Evolutionary conservation across 2,113 vertebrate genomes (phyloP), one percentile per base, ranked within the genome.

Genomic region (Potamarius usumacintae): DNA sequence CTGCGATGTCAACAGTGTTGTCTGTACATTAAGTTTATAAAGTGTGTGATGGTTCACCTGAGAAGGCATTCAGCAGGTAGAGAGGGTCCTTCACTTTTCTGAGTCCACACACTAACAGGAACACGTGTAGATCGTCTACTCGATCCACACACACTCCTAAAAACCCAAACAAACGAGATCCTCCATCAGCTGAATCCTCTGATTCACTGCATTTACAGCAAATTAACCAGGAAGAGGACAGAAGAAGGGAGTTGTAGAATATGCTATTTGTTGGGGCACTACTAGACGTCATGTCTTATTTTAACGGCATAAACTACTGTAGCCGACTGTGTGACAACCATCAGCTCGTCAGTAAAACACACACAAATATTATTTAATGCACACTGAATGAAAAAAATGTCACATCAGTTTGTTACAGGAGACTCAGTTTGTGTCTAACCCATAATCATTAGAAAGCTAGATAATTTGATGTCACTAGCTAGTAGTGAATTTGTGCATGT

Each of bases 81-180:
- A 98, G 96, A 10, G 97, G 97, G 86, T 98, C 97, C 90, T 98
- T 98, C 87, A 97, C 96, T 94, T 94, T 94, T 76, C 97, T 89
- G 85, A 98, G 95, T n/a, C 97, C 97, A 63, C 97, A 98, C 27
- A 98, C 93, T 93, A 98, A 81, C 27, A 98, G 93, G 80, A 97
- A 97, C 12, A 97, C 52, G 0, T 48, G 91, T 0, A 96, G 86
- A 42, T 90, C 85, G 50, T 91, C 93, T 74, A 90, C 78, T 58
- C 79, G 30, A 14, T 86, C 84, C 83, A 14, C 55, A 65, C 5
- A 20, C 48, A 89, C 89, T 69, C 87, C 87, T 89, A 82, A 55
- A 86, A 88, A 88, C 12, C 22, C 83, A 62, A 63, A 63, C 18
- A 60, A 50, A 74, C 7, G 71, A 34, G 20, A 55, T 18, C 9